Base-by-base conservation (phyloP, 2,113 vertebrate genomes). In the Eurypyga helias region DNA sequence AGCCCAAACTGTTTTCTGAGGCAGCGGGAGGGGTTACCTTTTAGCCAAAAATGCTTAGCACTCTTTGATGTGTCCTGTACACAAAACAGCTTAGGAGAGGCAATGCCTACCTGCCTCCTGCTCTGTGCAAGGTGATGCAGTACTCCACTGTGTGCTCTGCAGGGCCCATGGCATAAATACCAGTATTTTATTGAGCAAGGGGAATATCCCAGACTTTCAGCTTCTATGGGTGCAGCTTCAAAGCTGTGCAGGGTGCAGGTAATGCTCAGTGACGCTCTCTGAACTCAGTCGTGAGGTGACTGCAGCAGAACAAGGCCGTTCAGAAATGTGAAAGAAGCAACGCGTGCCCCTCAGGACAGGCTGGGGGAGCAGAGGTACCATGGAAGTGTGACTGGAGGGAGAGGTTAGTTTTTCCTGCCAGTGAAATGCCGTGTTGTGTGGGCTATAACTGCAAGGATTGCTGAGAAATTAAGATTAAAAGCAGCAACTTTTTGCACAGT, bases 211-310 rank as follows among this genome's bases (percentile, higher is more conserved):
- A 58, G 18, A 10, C 46, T 79, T 57, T 11, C 38, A 38, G 0
- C 55, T 72, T 66, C 17, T 13, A 24, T 28, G 69, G 16, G 45
- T 33, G 18, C 26, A 28, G 17, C 69, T 66, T 78, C 51, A 51
- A 3, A 85, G 34, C 70, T 29, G 14, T 60, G 65, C 54, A 46
- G 41, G 33, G 49, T 8, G 48, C 41, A 33, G 20, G 17, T 46
- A 48, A 9, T 2, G 8, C 57, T 91, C 19, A 7, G 62, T 24
- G 81, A 19, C 0, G 0, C 8, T n/a, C 48, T 69, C 41, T 58
- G 58, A 45, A 2, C 7, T 48, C 1, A 1, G 23, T 33, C 52
- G 26, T 46, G 51, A 6, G 12, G 49, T 20, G 62, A 36, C 57
- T 45, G 57, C 52, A 69, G 52, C 11, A 45, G 51, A 78, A 57